These are phyloP conservation scores for Sinodicranocentrus sp. DNA, from an alignment of 2,888 invertebrate genomes.

Conservation along the genomic window DNA sequence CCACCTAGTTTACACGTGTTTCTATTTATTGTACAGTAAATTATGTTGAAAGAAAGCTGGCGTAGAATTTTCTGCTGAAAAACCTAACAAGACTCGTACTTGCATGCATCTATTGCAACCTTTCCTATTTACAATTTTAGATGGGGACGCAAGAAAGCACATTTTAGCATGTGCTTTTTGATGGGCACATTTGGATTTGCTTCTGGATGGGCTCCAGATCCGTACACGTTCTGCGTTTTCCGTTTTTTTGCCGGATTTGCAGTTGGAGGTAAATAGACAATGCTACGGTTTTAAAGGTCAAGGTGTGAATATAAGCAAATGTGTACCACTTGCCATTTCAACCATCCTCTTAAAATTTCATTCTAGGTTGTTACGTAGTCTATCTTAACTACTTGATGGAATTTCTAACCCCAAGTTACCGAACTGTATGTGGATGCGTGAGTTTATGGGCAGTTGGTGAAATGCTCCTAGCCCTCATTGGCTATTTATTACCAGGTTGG, in stretches of 20 bases:
- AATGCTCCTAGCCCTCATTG: conserved; percentile 70
- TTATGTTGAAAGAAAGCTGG: neutral
- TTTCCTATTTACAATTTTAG: conserved; percentile 55
- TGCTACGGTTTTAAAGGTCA: neutral
- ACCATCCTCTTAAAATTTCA: neutral
- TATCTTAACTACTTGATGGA: conserved; percentile 74
- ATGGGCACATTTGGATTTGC: conserved; percentile 68
- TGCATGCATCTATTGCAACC: too few relatives aligned
- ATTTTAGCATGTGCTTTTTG: conserved; percentile 68
- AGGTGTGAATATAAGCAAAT: neutral
- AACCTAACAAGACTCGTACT: too few relatives aligned
- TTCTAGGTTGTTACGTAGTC: conserved; percentile 70
- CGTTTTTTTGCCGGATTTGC: conserved; percentile 70
- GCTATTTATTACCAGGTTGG: conserved; percentile 68
- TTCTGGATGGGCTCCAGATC: conserved; percentile 70
- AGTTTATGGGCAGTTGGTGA: conserved; percentile 73
- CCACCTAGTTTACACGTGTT: conserved; percentile 13
- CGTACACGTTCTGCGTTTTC: conserved; percentile 64
- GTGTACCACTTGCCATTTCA: neutral
- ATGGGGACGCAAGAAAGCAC: conserved; percentile 70
- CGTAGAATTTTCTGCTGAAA: neutral
- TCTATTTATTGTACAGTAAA: conserved; percentile 1
- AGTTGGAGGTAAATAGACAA: conserved; percentile 65
- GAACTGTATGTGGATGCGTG: conserved; percentile 71
- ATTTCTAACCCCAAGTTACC: conserved; percentile 71